Base-by-base conservation (phyloP, 2,113 vertebrate genomes). In the Australoheros scitulus region DNA sequence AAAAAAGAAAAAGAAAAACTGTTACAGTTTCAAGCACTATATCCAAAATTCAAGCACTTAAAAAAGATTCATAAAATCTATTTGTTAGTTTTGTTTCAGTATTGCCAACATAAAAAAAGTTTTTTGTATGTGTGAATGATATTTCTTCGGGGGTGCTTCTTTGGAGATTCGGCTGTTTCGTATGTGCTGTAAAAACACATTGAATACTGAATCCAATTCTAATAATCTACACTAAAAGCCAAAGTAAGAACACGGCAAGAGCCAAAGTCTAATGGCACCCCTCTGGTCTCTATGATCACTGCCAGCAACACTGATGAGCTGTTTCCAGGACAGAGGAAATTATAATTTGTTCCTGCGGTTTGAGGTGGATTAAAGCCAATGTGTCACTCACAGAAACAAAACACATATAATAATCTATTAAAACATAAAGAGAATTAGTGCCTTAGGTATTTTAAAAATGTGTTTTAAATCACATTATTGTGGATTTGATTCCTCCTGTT, bases 301-400 rank as follows among this genome's bases (percentile, higher is more conserved):
- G 20, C 74, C 60, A 68, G 47, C 50, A 77, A 78, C 41, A 74
- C n/a, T 75, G 59, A 91, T 61, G 79, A 84, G 58, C 57, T 64
- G 61, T 38, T 63, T 22, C 38, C n/a, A 65, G 36, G 36, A 36
- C 36, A 41, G 61, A 41, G 61, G 36, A 43, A 65, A 65, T 18
- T 8, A 18, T 15, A 52, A 3, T 43, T 5, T 41, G 61, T 41
- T 65, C n/a, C 61, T 11, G 4, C 0, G 22, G 61, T 15, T 65
- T 41, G 36, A 41, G 55, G 55, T 11, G n/a, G n/a, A n/a, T n/a
- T n/a, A n/a, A n/a, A n/a, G n/a, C n/a, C n/a, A n/a, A 41, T 11
- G 1, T 60, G 41, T 58, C 10, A 13, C 14, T 52, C 2, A 20
- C 29, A 64, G 15, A 75, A 65, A 24, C 43, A 22, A 20, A 32